Evolutionary conservation across 2,888 invertebrate species (phyloP).

Genomic region (Folsomia candida): DNA sequence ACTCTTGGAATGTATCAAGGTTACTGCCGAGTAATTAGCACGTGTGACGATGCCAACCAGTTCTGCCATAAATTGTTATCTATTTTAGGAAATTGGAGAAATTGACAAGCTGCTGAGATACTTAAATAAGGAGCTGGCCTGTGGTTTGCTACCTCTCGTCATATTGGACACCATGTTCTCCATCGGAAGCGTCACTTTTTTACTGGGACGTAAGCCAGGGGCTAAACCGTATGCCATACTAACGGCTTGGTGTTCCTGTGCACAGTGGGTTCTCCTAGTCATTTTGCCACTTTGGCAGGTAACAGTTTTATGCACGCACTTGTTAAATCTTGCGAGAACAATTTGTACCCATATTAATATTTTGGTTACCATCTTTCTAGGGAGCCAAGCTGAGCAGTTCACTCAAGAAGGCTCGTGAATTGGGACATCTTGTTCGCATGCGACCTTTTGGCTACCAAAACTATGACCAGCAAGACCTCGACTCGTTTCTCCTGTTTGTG

Average conservation of each 20-base stretch:
- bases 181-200: constrained; percentile 67
- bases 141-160: constrained; percentile 60
- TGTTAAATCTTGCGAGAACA: not conserved
- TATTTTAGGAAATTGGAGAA: constrained; percentile 70
- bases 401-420: constrained; percentile 68
- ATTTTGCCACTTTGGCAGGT: constrained; percentile 71
- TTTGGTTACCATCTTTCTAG: no score
- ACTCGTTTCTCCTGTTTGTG: constrained; percentile 72
- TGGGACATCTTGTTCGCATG: constrained; percentile 74
- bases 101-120: constrained; percentile 74
- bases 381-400: constrained; percentile 72
- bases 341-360: not conserved
- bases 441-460: constrained; percentile 78
- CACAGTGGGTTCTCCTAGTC: constrained; percentile 65
- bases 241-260: constrained; percentile 51
- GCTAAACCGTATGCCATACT: constrained; percentile 63
- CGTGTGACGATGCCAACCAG: constrained; percentile 2
- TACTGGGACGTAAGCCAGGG: constrained; percentile 61
- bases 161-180: constrained; percentile 72
- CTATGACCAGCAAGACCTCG: constrained; percentile 71
- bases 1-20: constrained; percentile 76
- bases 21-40: constrained; percentile 53
- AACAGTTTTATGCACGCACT: no score
- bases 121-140: constrained; percentile 71
- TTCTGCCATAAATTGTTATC: not conserved